Conservation (phyloP, 2,113 vertebrate genomes). For the Baryphthengus martii region DNA sequence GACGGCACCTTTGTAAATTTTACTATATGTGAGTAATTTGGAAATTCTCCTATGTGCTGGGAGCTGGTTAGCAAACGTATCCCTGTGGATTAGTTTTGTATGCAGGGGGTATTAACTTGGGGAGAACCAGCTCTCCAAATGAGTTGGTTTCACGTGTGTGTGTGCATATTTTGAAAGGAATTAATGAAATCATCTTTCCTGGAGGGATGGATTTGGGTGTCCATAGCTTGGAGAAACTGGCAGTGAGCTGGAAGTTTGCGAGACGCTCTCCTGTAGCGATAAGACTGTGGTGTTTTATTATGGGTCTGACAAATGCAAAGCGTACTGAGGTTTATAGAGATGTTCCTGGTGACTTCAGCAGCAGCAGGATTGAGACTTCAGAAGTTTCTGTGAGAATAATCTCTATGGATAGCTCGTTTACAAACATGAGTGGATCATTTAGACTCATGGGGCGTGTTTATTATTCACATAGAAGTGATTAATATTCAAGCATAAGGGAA, state of each 20-base stretch:
- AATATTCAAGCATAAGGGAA: conserved; percentile 6
- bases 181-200: background rate
- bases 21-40: background rate
- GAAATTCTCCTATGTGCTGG: background rate
- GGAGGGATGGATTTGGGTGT: background rate
- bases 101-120: background rate
- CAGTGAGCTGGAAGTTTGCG: background rate
- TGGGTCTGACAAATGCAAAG: background rate
- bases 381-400: conserved; percentile 22
- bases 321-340: background rate
- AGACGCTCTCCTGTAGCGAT: background rate
- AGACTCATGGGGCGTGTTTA: background rate
- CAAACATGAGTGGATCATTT: conserved; percentile 27
- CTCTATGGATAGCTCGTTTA: conserved; percentile 27
- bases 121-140: background rate
- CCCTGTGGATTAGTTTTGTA: background rate
- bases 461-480: conserved; percentile 40
- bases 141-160: background rate
- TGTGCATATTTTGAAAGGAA: background rate
- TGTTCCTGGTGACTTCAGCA: conserved; percentile 6
- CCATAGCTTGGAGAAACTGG: background rate
- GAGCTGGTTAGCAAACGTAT: background rate
- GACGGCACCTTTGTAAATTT: background rate
- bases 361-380: background rate
- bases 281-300: background rate